phyloP scores from a whole-genome alignment of 2,797 vertebrate genomes.

The Bradypodion pumilum region DNA sequence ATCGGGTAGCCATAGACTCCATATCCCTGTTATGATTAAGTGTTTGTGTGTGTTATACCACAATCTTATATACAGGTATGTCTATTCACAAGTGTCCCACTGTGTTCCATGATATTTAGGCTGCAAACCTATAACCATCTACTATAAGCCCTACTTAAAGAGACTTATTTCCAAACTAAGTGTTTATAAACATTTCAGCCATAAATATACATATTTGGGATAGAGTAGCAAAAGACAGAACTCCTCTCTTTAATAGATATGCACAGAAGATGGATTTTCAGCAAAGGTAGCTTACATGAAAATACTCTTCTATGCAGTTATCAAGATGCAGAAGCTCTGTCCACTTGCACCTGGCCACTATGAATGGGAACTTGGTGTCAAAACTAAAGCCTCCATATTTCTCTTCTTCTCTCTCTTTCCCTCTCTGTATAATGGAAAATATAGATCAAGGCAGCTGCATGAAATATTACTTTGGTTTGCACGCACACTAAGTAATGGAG shows the following conservation, averaged over 20 bases:
- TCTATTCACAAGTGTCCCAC: too few species aligned
- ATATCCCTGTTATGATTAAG: neutral
- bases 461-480: constrained; percentile 42
- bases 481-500: neutral
- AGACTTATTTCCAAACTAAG: neutral
- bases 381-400: neutral
- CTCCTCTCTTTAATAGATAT: neutral
- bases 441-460: neutral
- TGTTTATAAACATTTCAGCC: neutral
- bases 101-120: neutral
- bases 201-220: neutral
- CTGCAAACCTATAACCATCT: neutral
- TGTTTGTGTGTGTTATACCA: too few species aligned
- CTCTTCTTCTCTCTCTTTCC: constrained; percentile 2
- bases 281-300: neutral
- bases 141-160: neutral
- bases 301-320: neutral
- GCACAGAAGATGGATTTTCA: neutral
- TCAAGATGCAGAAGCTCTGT: neutral
- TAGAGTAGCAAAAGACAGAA: neutral
- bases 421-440: too few species aligned
- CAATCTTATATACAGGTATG: too few species aligned
- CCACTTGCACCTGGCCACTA: neutral
- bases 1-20: neutral
- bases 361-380: neutral